phyloP scores from a whole-genome alignment of 2,888 invertebrate genomes.

The Phragmatobia fuliginosa region DNA sequence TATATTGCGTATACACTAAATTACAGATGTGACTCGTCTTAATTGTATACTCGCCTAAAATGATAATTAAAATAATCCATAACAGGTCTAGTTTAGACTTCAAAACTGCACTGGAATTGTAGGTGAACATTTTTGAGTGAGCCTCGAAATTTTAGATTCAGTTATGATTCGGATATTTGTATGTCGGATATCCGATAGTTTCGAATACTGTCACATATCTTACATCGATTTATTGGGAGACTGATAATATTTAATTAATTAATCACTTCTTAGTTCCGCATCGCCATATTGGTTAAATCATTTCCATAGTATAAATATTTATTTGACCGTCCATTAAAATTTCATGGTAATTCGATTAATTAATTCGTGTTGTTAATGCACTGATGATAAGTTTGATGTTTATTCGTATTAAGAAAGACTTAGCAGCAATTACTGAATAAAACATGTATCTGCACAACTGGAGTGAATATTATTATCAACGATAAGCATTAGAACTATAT shows the following conservation, averaged over 20 bases:
- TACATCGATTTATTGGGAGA: background rate
- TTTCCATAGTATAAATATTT: constrained; percentile 45
- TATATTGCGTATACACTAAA: constrained; percentile 64
- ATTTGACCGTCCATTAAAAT: constrained; percentile 27
- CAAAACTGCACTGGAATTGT: background rate
- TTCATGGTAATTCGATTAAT: constrained; percentile 42
- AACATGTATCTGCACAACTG: background rate
- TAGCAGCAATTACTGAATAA: background rate
- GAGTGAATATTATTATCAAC: background rate
- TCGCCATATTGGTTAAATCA: constrained; percentile 30
- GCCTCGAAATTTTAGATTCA: background rate
- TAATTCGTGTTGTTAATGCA: constrained; percentile 34
- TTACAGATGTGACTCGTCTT: constrained; percentile 28
- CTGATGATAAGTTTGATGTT: constrained; percentile 34
- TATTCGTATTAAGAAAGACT: constrained; percentile 44
- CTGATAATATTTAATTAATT: constrained; percentile 20
- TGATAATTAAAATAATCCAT: constrained; percentile 31
- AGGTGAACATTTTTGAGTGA: background rate
- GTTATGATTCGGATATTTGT: background rate
- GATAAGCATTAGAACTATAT: background rate
- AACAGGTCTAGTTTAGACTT: background rate
- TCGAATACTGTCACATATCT: background rate
- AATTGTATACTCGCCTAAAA: constrained; percentile 46
- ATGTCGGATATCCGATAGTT: background rate
- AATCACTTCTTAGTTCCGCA: constrained; percentile 30